These are phyloP conservation scores for Isichthys henryi DNA, from an alignment of 2,113 vertebrate genomes.

Conservation along the genomic window DNA sequence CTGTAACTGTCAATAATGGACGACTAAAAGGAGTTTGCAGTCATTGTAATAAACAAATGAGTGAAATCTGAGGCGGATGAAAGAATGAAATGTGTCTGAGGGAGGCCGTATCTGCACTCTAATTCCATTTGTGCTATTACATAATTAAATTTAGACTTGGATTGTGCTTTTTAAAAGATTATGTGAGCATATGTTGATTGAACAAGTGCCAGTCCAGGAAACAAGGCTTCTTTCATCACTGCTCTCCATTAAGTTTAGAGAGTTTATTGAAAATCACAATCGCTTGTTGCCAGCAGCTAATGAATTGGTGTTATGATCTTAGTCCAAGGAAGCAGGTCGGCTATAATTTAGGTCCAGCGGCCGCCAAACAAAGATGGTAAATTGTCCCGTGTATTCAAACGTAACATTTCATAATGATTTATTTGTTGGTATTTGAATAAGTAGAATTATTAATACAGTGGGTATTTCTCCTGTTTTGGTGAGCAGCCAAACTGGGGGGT, in stretches of 20 bases:
- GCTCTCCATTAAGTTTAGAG: conserved; percentile 59
- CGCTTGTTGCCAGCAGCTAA: conserved; percentile 63
- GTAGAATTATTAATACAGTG: conserved; percentile 5
- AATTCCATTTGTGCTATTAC: conserved; percentile 93
- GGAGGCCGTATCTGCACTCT: conserved; percentile 78
- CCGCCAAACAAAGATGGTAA: conserved; percentile 53
- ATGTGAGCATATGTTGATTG: conserved; percentile 93
- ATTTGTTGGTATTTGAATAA: conserved; percentile 7
- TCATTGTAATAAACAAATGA: conserved; percentile 58
- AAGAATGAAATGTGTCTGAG: conserved; percentile 57
- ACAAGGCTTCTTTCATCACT: conserved; percentile 61
- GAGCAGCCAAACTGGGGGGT: not conserved
- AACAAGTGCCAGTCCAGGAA: conserved; percentile 75
- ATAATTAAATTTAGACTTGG: conserved; percentile 92
- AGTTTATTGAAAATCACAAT: conserved; percentile 68
- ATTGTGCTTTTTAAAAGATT: conserved; percentile 90
- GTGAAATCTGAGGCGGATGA: conserved; percentile 53
- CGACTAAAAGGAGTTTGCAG: conserved; percentile 43
- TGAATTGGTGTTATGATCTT: conserved; percentile 71
- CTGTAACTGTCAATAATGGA: conserved; percentile 18
- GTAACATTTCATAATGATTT: conserved; percentile 27
- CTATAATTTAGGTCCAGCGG: conserved; percentile 60
- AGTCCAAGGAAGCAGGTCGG: conserved; percentile 55
- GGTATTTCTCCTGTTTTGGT: not conserved
- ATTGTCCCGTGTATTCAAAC: conserved; percentile 35